A percentile compares a stretch with the other conserved stretches of the same genome.
Evolutionary conservation across 2,888 invertebrate species (phyloP).

Genomic region (Synergus itoensis): DNA sequence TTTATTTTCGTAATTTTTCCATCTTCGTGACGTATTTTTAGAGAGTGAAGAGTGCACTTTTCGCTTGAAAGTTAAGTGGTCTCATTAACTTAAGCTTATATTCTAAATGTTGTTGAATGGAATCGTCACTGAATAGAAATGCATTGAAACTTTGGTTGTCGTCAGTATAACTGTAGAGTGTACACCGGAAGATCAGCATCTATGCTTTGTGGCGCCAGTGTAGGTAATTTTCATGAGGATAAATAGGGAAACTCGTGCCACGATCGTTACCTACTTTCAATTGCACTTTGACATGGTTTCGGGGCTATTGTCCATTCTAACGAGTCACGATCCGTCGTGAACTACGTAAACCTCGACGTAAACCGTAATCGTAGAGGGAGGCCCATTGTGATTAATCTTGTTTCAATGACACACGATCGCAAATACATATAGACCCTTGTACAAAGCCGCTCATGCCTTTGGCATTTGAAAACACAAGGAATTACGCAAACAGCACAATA

Average conservation of each 20-base stretch:
- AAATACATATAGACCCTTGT: constrained; percentile 1
- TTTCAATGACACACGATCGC: constrained; percentile 40
- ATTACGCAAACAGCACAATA: constrained; percentile 32
- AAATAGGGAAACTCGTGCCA: constrained; percentile 35
- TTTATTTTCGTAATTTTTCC: not conserved
- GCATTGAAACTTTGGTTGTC: not conserved
- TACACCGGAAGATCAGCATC: constrained; percentile 26
- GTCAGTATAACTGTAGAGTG: not conserved
- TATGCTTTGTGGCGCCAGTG: constrained; percentile 28
- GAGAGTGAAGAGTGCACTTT: not conserved
- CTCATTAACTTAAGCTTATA: not conserved
- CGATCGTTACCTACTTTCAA: constrained; percentile 39
- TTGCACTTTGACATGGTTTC: constrained; percentile 41
- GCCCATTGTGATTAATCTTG: constrained; percentile 38
- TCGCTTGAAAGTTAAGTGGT: constrained; percentile 5
- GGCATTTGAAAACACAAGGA: constrained; percentile 39
- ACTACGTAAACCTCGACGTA: constrained; percentile 38
- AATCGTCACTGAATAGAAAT: constrained; percentile 16
- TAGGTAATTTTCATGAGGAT: constrained; percentile 34
- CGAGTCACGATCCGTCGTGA: constrained; percentile 37
- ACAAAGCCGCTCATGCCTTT: constrained; percentile 39
- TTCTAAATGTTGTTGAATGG: constrained; percentile 5
- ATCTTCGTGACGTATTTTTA: not conserved
- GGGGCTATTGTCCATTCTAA: constrained; percentile 37
- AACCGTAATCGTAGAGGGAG: constrained; percentile 17